phyloP scores from a whole-genome alignment of 2,113 vertebrate species.

The Probosciger aterrimus region DNA sequence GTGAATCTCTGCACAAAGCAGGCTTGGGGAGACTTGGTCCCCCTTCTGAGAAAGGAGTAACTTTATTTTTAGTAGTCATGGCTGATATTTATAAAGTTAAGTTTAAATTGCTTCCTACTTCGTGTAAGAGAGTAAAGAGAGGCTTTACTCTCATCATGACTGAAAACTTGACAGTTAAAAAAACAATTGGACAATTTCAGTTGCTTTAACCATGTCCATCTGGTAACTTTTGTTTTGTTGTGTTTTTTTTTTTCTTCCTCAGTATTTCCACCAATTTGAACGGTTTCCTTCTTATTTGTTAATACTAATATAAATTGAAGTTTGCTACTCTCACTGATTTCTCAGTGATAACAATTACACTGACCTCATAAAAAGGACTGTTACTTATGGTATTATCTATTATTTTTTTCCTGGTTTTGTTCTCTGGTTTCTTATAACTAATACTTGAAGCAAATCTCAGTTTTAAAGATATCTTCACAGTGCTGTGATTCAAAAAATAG shows the following conservation, averaged over 20 bases:
- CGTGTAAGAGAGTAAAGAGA: not conserved
- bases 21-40: fast-evolving
- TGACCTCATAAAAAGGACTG: not conserved
- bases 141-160: not conserved
- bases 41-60: not conserved
- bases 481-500: not conserved
- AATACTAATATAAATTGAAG: not conserved
- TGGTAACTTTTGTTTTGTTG: not conserved
- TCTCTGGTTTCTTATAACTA: not conserved
- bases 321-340: not conserved
- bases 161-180: not conserved
- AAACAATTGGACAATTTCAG: not conserved
- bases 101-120: not conserved
- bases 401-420: not conserved
- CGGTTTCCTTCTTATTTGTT: not conserved
- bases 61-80: not conserved
- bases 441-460: not conserved
- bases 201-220: not conserved
- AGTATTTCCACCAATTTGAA: not conserved
- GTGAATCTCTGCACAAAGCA: fast-evolving
- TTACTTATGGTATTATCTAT: not conserved
- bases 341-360: not conserved
- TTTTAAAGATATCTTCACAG: not conserved
- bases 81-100: not conserved
- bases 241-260: not conserved